Evolutionary conservation across 2,888 invertebrate species (phyloP).

Genomic region (Luperina nickerlii): DNA sequence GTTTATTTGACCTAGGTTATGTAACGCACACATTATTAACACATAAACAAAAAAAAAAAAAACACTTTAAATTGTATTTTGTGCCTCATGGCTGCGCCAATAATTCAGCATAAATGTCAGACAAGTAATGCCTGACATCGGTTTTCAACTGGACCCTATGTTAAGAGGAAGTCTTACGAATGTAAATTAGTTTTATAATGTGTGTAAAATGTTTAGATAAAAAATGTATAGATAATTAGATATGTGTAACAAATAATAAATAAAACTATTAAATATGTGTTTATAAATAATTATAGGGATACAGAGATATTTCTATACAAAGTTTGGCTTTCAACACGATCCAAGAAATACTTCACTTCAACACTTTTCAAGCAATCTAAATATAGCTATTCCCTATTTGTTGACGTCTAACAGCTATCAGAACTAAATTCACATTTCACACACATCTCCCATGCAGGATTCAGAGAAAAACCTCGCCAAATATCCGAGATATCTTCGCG

Average conservation of each 20-base stretch:
- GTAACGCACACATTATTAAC: no score
- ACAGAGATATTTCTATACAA: neutral
- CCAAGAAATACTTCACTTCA: neutral
- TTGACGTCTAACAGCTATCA: neutral
- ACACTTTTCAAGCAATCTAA: neutral
- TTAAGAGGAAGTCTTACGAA: neutral
- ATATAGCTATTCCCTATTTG: neutral
- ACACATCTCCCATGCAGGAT: conserved; percentile 2
- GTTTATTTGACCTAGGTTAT: no score
- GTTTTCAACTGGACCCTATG: neutral
- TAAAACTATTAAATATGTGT: neutral
- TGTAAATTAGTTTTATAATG: neutral
- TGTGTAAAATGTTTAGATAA: no score
- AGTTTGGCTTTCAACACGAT: neutral
- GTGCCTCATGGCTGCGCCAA: no score
- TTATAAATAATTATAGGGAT: neutral
- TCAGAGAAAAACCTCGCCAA: conserved; percentile 6
- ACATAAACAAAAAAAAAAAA: no score
- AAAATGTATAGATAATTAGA: no score
- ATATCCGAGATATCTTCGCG: conserved; percentile 19
- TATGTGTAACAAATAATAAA: no score
- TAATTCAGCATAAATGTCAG: no score
- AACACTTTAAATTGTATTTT: no score
- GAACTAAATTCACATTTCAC: conserved; percentile 18
- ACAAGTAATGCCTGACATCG: neutral